Conservation (phyloP, 2,888 invertebrate genomes). For the Desoria tigrina region DNA sequence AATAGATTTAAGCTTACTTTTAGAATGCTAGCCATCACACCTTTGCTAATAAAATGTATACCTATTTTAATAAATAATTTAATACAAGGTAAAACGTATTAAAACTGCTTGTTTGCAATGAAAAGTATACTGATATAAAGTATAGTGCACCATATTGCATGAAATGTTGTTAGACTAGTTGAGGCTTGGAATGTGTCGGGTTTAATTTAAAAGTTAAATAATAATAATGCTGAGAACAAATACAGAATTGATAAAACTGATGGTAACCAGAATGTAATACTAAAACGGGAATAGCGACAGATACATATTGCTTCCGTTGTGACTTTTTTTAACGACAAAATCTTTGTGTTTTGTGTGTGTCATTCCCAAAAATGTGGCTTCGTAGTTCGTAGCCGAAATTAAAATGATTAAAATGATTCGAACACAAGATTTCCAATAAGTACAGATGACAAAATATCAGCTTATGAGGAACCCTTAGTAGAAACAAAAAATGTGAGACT, state of each 20-base stretch:
- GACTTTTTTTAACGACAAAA: too few relatives aligned
- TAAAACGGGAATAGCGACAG: background rate
- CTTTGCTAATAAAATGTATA: too few relatives aligned
- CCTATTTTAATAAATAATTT: background rate
- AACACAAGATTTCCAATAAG: background rate
- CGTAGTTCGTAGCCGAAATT: background rate
- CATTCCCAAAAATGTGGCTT: background rate
- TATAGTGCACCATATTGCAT: constrained; percentile 6
- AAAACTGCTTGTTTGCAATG: background rate
- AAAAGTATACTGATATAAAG: background rate
- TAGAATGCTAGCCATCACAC: background rate
- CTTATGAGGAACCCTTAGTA: background rate
- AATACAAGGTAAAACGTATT: background rate
- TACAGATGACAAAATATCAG: too few relatives aligned
- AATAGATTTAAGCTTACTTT: background rate
- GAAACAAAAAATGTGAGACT: background rate
- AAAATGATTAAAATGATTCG: background rate
- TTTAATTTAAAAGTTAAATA: background rate
- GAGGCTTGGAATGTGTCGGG: background rate
- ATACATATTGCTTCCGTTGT: too few relatives aligned
- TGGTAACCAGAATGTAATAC: constrained; percentile 4
- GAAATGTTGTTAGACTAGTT: constrained; percentile 1
- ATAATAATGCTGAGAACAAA: background rate
- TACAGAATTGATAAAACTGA: background rate
- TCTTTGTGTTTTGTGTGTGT: too few relatives aligned